A percentile compares a stretch with the other conserved stretches of the same genome.
phyloP scores from a whole-genome alignment of 2,797 vertebrate genomes.

The Lepidocolaptes lacrymiger region DNA sequence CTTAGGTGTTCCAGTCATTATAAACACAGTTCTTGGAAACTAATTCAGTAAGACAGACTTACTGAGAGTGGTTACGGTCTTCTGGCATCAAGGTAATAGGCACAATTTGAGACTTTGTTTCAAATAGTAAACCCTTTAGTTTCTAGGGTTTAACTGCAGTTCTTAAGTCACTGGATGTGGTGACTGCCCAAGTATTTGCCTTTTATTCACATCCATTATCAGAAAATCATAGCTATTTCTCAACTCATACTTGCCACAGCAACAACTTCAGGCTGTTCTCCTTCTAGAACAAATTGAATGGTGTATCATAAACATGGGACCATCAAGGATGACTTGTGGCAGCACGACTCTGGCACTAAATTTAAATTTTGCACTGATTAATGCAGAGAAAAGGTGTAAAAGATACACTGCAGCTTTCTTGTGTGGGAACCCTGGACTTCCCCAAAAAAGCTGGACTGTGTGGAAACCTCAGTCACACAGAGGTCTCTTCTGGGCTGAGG shows the following conservation, averaged over 20 bases:
- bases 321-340: neutral
- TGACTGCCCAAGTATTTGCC: neutral
- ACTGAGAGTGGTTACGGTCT: neutral
- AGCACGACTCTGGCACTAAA: neutral
- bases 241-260: neutral
- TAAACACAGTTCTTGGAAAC: neutral
- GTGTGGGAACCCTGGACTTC: neutral
- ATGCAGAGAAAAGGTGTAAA: neutral
- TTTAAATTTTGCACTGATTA: constrained; percentile 39
- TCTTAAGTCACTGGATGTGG: neutral
- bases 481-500: neutral
- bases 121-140: neutral
- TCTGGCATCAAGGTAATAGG: neutral
- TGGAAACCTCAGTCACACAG: neutral
- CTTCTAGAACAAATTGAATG: neutral
- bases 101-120: neutral
- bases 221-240: neutral
- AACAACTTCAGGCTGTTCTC: neutral
- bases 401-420: neutral
- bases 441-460: neutral
- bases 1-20: neutral
- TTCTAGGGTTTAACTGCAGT: neutral
- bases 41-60: neutral
- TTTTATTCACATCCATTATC: neutral
- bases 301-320: neutral